These are phyloP conservation scores for Nettapus auritus DNA, from an alignment of 2,113 vertebrate genomes.

Conservation along the genomic window DNA sequence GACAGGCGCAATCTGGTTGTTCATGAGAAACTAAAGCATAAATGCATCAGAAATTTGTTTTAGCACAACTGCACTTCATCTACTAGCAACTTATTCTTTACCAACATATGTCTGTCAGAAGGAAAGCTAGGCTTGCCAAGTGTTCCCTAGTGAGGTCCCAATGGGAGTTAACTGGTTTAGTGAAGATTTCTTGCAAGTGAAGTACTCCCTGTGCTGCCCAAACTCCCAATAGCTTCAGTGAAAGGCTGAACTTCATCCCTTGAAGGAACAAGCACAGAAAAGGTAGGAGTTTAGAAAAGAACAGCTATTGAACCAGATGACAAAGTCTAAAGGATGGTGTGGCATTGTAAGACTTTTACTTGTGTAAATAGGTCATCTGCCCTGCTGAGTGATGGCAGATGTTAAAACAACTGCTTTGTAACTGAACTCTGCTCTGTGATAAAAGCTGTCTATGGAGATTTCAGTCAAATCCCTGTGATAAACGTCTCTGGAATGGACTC, in stretches of 20 bases:
- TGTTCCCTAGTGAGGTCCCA: neutral
- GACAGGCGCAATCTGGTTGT: neutral
- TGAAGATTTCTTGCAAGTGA: neutral
- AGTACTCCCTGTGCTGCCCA: neutral
- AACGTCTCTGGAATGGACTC: constrained; percentile 24
- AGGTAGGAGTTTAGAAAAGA: neutral
- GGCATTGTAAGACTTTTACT: neutral
- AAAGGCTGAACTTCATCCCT: neutral
- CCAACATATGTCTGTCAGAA: neutral
- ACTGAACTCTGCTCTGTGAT: constrained; percentile 39
- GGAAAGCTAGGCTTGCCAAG: accelerated
- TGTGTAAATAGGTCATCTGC: constrained; percentile 16
- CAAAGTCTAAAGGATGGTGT: neutral
- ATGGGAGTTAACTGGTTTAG: neutral
- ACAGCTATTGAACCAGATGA: neutral
- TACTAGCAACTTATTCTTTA: neutral
- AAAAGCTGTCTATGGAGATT: constrained; percentile 39
- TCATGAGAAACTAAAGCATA: neutral
- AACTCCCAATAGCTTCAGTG: neutral
- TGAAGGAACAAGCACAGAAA: neutral
- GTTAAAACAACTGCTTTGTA: constrained; percentile 48
- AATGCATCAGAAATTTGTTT: neutral
- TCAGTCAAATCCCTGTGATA: constrained; percentile 54
- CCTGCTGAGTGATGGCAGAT: constrained; percentile 35
- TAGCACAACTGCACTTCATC: neutral